Base-by-base conservation (phyloP, 37 sponge, comb jelly and placozoan genomes). In the Chondrosia reniformis region DNA sequence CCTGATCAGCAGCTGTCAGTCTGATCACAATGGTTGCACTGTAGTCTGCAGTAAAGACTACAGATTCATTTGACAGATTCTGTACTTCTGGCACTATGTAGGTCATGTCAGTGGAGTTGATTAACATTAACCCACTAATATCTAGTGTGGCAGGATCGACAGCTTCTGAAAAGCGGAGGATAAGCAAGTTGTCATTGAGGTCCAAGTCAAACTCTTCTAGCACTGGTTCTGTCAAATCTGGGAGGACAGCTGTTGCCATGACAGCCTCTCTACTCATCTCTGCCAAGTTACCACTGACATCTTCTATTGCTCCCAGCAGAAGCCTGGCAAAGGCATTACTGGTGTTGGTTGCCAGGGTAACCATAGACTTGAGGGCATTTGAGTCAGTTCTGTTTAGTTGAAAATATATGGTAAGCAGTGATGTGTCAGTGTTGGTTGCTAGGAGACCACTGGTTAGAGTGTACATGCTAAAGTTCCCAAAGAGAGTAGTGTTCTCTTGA, bases 121-220 rank as follows among this genome's bases (percentile, higher is more conserved):
- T 57, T 22, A 95, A 46, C 43, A 75, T 58, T 45, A 95, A 77
- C 15, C 45, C 77, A 4, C 84, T 75, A 3, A 69, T n/a, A 38
- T 89, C 77, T 2, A 95, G 57, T 4, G 87, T 85, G 4, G 54
- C 45, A 0, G 81, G 84, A 17, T 59, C 63, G 13, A 95, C 87
- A 15, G 96, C 89, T 71, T 95, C 89, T 27, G 84, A 83, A 76
- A 95, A 95, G 25, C 74, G 83, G 79, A 95, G 45, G 21, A 80
- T 73, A 21, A 95, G 87, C 27, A 73, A 58, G 52, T 88, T 89
- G 54, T 85, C 85, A 56, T 88, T 91, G 46, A 95, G 54, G 57
- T 90, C 67, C n/a, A 95, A 80, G 41, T 91, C 89, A 78, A 85
- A 95, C 19, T 87, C 86, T 46, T 45, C 13, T 62, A 95, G 58